Percentiles rank a stretch among this genome's conserved stretches.
Conservation (phyloP, 1,140 invertebrate genomes). For the Musca vetustissima region DNA sequence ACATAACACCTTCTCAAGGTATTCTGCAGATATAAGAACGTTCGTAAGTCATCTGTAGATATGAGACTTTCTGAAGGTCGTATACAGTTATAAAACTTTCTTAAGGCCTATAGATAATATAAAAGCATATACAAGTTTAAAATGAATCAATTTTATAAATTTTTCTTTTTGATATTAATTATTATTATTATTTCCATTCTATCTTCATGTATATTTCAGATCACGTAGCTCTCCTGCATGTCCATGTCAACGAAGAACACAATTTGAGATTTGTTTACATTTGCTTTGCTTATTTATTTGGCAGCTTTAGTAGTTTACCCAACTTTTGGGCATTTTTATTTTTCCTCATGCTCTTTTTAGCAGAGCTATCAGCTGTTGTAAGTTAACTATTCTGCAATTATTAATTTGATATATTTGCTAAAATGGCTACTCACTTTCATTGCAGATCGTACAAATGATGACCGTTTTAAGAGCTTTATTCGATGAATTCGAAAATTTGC, state of each 20-base stretch:
- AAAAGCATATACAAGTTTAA: too few species aligned
- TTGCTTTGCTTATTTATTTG: slow-evolving; percentile 44
- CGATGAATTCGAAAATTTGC: slow-evolving; percentile 46
- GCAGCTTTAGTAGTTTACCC: slow-evolving; percentile 41
- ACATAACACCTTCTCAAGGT: too few species aligned
- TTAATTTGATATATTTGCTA: too few species aligned
- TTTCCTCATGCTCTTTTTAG: slow-evolving; percentile 44
- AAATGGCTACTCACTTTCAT: not conserved
- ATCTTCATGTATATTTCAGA: slow-evolving; percentile 29
- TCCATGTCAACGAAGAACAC: slow-evolving; percentile 43
- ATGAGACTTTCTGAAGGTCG: too few species aligned
- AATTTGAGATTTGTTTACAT: slow-evolving; percentile 48
- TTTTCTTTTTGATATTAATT: too few species aligned
- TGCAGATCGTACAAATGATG: slow-evolving; percentile 45
- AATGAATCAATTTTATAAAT: too few species aligned
- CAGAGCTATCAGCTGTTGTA: slow-evolving; percentile 47
- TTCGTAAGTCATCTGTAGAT: too few species aligned
- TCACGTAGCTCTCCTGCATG: slow-evolving; percentile 43
- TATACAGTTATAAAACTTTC: too few species aligned
- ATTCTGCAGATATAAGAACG: too few species aligned
- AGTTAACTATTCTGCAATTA: slow-evolving; percentile 14
- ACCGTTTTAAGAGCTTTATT: slow-evolving; percentile 45
- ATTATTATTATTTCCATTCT: not conserved
- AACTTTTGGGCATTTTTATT: slow-evolving; percentile 50
- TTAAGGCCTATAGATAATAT: too few species aligned